Base-by-base conservation (phyloP, 2,888 invertebrate genomes). In the Cosmopolites sordidus region DNA sequence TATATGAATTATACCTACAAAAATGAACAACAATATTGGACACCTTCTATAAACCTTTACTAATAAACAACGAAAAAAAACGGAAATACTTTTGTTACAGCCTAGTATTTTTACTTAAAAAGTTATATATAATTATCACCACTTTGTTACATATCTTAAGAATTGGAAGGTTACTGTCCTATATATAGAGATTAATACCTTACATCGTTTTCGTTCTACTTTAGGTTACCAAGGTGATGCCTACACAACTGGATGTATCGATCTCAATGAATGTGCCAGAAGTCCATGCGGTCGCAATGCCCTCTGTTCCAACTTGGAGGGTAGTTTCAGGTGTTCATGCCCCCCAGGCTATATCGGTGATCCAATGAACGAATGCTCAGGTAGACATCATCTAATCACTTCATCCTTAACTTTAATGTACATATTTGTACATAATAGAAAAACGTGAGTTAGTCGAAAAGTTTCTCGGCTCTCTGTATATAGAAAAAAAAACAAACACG, bases 271-370 rank as follows among this genome's bases (percentile, higher is more conserved):
- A 73, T 92, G 92, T 68, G 75, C 82, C 16, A 80, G 83, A 61
- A 64, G 64, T 43, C 67, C 69, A 16, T 93, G 93, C 71, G 92
- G 92, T 47, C 79, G 86, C 58, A 83, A 84, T 63, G 91, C 92
- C 3, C 75, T 83, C 47, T 93, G 93, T 70, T 81, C 83, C 57
- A 92, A 92, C 71, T 76, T 84, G 46, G 83, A 86, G 53, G 92
- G 90, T 60, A 84, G 83, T 64, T 90, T 84, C 73, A 83, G 83
- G 62, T 93, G 93, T 73, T 69, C 83, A 41, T 93, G 93, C 72
- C 90, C 90, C 46, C 83, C 85, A 64, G 92, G 92, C 64, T 90
- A 83, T 73, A 79, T 82, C 61, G 92, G 92, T 63, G 85, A 92
- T 73, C 87, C 92, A 15, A 79, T 83, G 71, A 75, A 79, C 46